phyloP scores from a whole-genome alignment of 2,888 invertebrate species.

The Acronicta alni region DNA sequence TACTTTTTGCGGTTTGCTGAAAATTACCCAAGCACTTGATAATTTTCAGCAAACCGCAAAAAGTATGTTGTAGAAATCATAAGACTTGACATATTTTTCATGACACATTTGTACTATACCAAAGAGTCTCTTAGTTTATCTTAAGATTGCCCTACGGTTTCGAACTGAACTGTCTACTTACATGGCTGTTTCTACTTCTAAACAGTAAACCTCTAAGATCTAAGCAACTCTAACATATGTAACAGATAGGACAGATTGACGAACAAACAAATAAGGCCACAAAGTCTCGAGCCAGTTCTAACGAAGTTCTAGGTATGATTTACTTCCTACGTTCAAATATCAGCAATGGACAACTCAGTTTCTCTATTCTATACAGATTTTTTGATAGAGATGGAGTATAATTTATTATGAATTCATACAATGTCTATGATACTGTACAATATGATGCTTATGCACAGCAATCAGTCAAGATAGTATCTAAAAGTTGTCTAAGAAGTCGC shows the following conservation, averaged over 20 bases:
- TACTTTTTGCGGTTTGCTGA: no score
- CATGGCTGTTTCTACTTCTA: constrained; percentile 8
- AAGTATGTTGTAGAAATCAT: no score
- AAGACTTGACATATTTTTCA: no score
- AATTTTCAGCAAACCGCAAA: no score
- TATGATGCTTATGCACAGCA: background rate
- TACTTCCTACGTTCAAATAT: constrained; percentile 6
- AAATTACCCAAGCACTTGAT: no score
- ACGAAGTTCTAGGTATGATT: constrained; percentile 4
- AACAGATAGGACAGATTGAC: constrained; percentile 29
- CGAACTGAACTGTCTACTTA: constrained; percentile 21
- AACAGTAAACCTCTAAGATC: constrained; percentile 7
- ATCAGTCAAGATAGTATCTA: constrained; percentile 9
- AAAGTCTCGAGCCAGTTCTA: background rate
- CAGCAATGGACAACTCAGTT: constrained; percentile 7
- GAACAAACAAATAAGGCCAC: constrained; percentile 26
- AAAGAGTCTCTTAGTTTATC: background rate
- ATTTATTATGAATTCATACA: constrained; percentile 1
- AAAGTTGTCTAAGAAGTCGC: constrained; percentile 4
- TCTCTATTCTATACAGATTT: constrained; percentile 16
- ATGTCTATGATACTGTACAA: background rate
- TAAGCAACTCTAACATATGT: constrained; percentile 25
- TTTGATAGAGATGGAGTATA: constrained; percentile 14
- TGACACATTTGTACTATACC: background rate
- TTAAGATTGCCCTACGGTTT: background rate